phyloP scores from a whole-genome alignment of 1,140 invertebrate genomes.

The Drosophila punjabiensis region DNA sequence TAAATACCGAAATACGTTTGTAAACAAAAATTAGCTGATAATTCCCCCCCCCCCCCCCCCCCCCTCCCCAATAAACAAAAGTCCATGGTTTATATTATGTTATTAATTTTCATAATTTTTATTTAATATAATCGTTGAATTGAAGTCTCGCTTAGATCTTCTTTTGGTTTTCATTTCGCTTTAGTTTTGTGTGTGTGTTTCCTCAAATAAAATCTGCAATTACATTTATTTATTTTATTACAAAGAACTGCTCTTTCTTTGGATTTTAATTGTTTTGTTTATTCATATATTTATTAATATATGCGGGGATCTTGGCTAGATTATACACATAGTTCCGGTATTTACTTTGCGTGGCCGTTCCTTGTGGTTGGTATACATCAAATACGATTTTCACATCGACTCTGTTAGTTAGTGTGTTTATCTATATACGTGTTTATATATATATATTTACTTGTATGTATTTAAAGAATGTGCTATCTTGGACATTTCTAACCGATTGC shows the following conservation, averaged over 20 bases:
- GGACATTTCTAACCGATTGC: constrained; percentile 55
- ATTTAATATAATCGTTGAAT: constrained; percentile 79
- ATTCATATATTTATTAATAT: constrained; percentile 28
- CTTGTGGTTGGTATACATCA: constrained; percentile 73
- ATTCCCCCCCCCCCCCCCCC: too few relatives aligned
- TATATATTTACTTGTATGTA: neutral
- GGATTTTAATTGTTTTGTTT: constrained; percentile 7
- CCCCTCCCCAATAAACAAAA: neutral
- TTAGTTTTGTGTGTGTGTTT: constrained; percentile 17
- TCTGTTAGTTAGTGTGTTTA: constrained; percentile 30
- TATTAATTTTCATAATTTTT: constrained; percentile 75
- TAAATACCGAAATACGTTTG: too few relatives aligned
- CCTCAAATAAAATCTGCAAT: constrained; percentile 63
- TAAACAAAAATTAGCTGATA: too few relatives aligned
- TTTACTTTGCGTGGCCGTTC: constrained; percentile 17
- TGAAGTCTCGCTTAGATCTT: constrained; percentile 58
- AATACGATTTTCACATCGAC: constrained; percentile 59
- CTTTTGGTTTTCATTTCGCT: constrained; percentile 13
- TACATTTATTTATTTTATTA: constrained; percentile 62
- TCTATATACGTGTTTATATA: constrained; percentile 20
- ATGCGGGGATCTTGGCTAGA: constrained; percentile 49
- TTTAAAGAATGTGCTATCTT: constrained; percentile 72
- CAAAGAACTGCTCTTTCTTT: constrained; percentile 45
- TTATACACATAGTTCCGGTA: constrained; percentile 64
- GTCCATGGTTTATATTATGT: neutral